These are phyloP conservation scores for Sebastes steindachneri DNA, from an alignment of 2,797 vertebrate species.

Conservation along the genomic window DNA sequence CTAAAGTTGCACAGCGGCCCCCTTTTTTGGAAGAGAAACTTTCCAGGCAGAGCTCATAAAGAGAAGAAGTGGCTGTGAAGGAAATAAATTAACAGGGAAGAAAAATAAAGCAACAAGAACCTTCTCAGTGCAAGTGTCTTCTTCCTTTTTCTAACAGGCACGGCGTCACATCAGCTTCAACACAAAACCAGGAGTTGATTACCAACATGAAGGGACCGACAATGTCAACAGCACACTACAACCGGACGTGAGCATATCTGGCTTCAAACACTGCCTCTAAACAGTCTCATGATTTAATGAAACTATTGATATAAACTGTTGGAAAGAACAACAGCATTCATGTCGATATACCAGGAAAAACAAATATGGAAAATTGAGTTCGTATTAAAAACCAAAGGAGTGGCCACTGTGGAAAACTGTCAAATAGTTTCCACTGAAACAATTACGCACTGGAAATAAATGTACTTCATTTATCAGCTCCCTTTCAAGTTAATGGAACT, in stretches of 20 bases:
- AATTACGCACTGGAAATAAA: not conserved
- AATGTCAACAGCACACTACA: slow-evolving; percentile 24
- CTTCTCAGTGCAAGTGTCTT: slow-evolving; percentile 82
- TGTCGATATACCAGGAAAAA: not conserved
- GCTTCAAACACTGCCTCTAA: not conserved
- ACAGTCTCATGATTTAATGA: not conserved
- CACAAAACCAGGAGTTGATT: slow-evolving; percentile 74
- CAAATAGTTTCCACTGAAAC: not conserved
- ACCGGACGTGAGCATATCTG: slow-evolving; percentile 18
- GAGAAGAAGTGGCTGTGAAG: slow-evolving; percentile 59
- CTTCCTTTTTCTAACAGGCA: slow-evolving; percentile 78
- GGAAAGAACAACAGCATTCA: not conserved
- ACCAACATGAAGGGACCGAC: slow-evolving; percentile 56
- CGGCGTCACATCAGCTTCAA: slow-evolving; percentile 79
- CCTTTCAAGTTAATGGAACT: not conserved
- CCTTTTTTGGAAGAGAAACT: slow-evolving; percentile 11
- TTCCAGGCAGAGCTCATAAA: slow-evolving; percentile 42
- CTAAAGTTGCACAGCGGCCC: slow-evolving; percentile 33
- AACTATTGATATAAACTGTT: slow-evolving; percentile 2
- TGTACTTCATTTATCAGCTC: not conserved
- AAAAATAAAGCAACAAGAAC: slow-evolving; percentile 66
- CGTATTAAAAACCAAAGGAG: not conserved
- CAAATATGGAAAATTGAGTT: not conserved
- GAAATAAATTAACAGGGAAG: slow-evolving; percentile 38
- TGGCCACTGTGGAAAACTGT: not conserved